Percentiles rank a stretch among this genome's conserved stretches.
Conservation (phyloP, 2,113 vertebrate genomes). For the Synchiropus splendidus region DNA sequence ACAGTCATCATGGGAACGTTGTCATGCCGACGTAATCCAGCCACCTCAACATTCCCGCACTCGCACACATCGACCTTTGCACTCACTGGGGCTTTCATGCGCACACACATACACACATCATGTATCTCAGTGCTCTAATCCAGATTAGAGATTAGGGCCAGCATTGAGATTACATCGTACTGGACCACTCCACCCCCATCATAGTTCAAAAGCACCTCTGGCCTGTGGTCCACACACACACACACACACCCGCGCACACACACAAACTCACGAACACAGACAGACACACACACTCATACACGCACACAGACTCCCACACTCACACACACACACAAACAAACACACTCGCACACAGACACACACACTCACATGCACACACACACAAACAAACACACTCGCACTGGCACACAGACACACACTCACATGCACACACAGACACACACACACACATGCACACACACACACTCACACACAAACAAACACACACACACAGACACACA, state of each 20-base stretch:
- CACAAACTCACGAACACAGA: conserved; percentile 3
- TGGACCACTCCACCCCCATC: conserved; percentile 38
- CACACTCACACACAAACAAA: conserved; percentile 21
- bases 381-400: no score
- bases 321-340: no score
- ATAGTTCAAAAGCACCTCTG: conserved; percentile 29
- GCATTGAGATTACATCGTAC: conserved; percentile 55
- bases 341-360: conserved; percentile 22
- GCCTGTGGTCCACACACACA: conserved; percentile 33
- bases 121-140: conserved; percentile 36
- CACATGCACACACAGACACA: no score
- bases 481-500: no score
- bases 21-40: conserved; percentile 37
- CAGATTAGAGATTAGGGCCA: conserved; percentile 70
- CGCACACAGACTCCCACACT: conserved; percentile 7
- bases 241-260: conserved; percentile 21
- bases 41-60: conserved; percentile 19
- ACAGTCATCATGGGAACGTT: conserved; percentile 20
- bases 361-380: conserved; percentile 2
- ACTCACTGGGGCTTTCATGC: conserved; percentile 9
- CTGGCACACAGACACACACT: conserved; percentile 15
- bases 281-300: conserved; percentile 17
- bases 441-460: no score
- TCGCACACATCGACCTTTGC: conserved; percentile 21
- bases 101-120: conserved; percentile 6